Conservation (phyloP, 2,888 invertebrate species). For the Aquatica leii region DNA sequence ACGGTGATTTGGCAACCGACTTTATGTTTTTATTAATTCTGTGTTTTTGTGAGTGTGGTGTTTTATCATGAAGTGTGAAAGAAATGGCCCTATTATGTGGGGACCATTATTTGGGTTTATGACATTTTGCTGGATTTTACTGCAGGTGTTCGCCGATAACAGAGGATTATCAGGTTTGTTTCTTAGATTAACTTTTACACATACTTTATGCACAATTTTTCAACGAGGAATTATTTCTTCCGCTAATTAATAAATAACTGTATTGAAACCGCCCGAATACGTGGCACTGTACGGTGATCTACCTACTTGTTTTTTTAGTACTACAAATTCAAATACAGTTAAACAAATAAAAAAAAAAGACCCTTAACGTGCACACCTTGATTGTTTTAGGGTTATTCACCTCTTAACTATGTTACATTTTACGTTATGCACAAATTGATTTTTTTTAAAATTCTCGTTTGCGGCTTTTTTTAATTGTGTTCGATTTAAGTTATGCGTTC, state of each 20-base stretch:
- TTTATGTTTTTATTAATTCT: conserved; percentile 23
- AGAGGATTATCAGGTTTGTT: conserved; percentile 45
- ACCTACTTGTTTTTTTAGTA: neutral
- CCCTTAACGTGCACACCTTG: neutral
- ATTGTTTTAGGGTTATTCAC: conserved; percentile 6
- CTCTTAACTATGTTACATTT: conserved; percentile 4
- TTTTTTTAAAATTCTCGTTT: neutral
- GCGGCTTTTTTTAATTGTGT: conserved; percentile 1
- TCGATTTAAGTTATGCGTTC: conserved; percentile 6
- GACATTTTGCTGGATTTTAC: conserved; percentile 50
- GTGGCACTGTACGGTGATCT: conserved; percentile 3
- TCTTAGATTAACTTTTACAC: conserved; percentile 13
- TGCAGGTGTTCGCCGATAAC: conserved; percentile 49
- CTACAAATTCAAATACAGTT: neutral
- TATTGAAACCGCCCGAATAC: conserved; percentile 1
- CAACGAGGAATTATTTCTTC: conserved; percentile 10
- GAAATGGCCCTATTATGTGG: conserved; percentile 48
- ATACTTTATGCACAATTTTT: neutral
- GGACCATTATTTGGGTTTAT: conserved; percentile 46
- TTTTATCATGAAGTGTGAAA: conserved; percentile 51
- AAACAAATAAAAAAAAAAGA: conserved; percentile 2
- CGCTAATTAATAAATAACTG: conserved; percentile 14
- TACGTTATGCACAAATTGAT: neutral
- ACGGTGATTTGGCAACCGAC: conserved; percentile 5
- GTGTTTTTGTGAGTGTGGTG: conserved; percentile 40